Evolutionary conservation across 2,113 vertebrate genomes (phyloP).

Genomic region (Lophura nycthemera): DNA sequence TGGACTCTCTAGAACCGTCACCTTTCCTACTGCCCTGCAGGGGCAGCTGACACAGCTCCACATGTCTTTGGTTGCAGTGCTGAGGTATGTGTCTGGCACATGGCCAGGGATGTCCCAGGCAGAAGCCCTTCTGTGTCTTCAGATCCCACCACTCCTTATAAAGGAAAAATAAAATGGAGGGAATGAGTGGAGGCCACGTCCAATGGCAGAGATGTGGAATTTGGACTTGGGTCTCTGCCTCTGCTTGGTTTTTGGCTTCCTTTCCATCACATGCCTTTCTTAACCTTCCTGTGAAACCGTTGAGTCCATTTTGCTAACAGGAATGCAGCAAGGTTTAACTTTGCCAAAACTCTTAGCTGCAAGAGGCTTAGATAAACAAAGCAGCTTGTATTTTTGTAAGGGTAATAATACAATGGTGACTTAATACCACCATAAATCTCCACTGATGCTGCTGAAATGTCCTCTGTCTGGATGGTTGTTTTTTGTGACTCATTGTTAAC

Average conservation of each 20-base stretch:
- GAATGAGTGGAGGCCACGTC: neutral
- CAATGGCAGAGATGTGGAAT: fast-evolving
- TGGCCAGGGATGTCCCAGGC: neutral
- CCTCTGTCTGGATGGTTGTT: neutral
- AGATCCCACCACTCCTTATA: neutral
- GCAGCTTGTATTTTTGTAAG: neutral
- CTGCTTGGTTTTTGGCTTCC: neutral
- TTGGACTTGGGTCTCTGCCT: neutral
- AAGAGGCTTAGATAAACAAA: conserved; percentile 4
- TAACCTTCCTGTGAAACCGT: neutral
- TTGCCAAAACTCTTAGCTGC: neutral
- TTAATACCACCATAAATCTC: neutral
- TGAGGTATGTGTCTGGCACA: neutral
- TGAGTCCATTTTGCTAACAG: neutral
- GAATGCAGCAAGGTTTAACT: neutral
- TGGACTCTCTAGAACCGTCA: neutral
- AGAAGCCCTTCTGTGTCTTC: neutral
- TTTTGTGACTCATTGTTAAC: neutral
- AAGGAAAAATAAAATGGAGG: neutral
- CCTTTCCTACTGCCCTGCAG: fast-evolving
- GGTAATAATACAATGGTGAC: neutral
- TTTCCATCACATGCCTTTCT: neutral
- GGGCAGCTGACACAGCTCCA: neutral
- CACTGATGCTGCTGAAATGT: neutral
- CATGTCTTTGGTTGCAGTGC: fast-evolving